Evolutionary conservation across 2,888 invertebrate species (phyloP).

Genomic region (Rutpela maculata): DNA sequence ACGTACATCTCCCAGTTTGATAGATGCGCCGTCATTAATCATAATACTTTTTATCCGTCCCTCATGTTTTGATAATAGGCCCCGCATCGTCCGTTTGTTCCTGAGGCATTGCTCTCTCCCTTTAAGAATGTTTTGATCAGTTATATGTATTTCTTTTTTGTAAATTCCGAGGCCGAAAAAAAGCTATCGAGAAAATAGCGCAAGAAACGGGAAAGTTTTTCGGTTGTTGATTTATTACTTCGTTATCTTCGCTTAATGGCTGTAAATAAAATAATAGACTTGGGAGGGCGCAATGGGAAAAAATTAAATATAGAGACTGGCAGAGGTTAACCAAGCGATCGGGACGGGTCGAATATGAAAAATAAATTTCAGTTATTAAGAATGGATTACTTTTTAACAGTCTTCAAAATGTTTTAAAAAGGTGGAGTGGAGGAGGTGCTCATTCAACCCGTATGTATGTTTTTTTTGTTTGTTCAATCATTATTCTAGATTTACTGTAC

Average conservation of each 20-base stretch:
- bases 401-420: too few relatives aligned
- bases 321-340: background rate
- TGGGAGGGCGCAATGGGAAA: background rate
- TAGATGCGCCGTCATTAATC: conserved; percentile 34
- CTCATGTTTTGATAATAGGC: conserved; percentile 37
- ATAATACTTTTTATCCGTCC: conserved; percentile 31
- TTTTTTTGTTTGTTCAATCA: too few relatives aligned
- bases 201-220: background rate
- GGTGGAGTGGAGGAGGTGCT: too few relatives aligned
- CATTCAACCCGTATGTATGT: too few relatives aligned
- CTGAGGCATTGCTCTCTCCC: conserved; percentile 15
- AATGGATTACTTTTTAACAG: too few relatives aligned
- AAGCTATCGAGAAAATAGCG: background rate
- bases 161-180: background rate
- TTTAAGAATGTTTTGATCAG: conserved; percentile 8
- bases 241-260: conserved; percentile 19
- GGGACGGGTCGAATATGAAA: background rate
- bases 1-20: conserved; percentile 23
- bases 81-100: conserved; percentile 22
- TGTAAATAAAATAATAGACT: conserved; percentile 26
- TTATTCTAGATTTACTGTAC: too few relatives aligned
- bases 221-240: conserved; percentile 21
- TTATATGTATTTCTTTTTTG: conserved; percentile 14
- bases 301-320: conserved; percentile 19
- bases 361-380: background rate